Conservation (phyloP, 2,888 invertebrate species). For the Drepana falcataria region DNA sequence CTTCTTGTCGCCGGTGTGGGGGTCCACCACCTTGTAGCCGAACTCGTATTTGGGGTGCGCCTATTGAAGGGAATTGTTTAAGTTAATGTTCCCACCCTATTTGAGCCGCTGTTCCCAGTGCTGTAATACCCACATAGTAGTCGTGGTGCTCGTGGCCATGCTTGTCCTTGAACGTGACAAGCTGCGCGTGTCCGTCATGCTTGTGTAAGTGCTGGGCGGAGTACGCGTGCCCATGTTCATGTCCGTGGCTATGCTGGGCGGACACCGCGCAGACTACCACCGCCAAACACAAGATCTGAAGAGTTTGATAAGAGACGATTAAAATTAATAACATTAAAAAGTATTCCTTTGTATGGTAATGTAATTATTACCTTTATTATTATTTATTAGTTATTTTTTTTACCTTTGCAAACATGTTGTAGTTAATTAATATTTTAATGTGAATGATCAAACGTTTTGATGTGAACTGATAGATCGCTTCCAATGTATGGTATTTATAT, state of each 20-base stretch:
- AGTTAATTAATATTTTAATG: no score
- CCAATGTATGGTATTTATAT: no score
- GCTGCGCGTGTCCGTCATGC: conserved; percentile 18
- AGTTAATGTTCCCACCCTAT: neutral
- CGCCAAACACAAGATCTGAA: neutral
- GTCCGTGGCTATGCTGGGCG: conserved; percentile 9
- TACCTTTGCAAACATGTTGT: no score
- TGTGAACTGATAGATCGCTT: no score
- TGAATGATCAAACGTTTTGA: no score
- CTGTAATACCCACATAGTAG: neutral
- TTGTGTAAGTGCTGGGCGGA: conserved; percentile 26
- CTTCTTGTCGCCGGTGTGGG: conserved; percentile 70
- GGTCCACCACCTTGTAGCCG: conserved; percentile 67
- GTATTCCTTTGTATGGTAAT: no score
- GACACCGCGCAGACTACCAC: conserved; percentile 3
- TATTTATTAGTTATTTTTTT: no score
- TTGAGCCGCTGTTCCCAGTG: no score
- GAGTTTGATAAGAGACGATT: no score
- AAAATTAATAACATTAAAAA: no score
- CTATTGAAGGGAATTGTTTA: neutral
- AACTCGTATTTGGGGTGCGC: conserved; percentile 44
- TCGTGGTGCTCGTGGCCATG: conserved; percentile 10
- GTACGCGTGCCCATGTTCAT: conserved; percentile 10
- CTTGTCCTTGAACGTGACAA: conserved; percentile 2
- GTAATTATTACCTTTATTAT: no score